Conservation (phyloP, 2,113 vertebrate genomes). For the Cacatua alba region DNA sequence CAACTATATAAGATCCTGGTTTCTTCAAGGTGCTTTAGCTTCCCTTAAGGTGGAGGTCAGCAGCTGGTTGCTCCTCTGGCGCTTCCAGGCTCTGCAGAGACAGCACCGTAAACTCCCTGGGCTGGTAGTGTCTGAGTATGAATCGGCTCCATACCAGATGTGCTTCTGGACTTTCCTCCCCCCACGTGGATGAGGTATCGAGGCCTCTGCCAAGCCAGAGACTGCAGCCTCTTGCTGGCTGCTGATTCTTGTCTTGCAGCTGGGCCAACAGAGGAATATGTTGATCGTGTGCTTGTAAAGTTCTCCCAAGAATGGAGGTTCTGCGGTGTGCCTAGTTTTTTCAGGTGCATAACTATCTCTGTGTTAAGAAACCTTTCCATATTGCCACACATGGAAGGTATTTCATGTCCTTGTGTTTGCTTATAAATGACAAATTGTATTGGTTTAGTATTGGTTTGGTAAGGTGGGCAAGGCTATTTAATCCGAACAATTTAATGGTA, state of each 20-base stretch:
- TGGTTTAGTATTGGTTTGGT: not conserved
- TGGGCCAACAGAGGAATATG: fast-evolving
- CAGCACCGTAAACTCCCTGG: fast-evolving
- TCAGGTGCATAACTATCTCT: not conserved
- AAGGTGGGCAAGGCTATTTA: not conserved
- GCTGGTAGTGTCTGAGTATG: not conserved
- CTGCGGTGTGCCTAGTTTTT: not conserved
- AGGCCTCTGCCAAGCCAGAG: not conserved
- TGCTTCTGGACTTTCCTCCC: fast-evolving
- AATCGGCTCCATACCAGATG: fast-evolving
- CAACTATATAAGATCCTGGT: fast-evolving
- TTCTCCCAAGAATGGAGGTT: not conserved
- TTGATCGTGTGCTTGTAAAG: not conserved
- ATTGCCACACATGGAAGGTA: fast-evolving
- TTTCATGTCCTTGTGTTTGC: not conserved
- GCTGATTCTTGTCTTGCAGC: not conserved
- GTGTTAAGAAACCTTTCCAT: not conserved
- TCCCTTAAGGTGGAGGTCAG: not conserved
- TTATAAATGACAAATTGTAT: not conserved
- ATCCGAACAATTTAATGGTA: not conserved
- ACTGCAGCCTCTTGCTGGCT: not conserved
- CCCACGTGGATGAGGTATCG: fast-evolving
- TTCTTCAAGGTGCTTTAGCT: not conserved
- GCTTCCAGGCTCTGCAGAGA: not conserved
- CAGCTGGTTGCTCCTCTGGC: not conserved